Evolutionary conservation across 2,797 vertebrate genomes (phyloP).

Genomic region (Toxotes lorentzi): DNA sequence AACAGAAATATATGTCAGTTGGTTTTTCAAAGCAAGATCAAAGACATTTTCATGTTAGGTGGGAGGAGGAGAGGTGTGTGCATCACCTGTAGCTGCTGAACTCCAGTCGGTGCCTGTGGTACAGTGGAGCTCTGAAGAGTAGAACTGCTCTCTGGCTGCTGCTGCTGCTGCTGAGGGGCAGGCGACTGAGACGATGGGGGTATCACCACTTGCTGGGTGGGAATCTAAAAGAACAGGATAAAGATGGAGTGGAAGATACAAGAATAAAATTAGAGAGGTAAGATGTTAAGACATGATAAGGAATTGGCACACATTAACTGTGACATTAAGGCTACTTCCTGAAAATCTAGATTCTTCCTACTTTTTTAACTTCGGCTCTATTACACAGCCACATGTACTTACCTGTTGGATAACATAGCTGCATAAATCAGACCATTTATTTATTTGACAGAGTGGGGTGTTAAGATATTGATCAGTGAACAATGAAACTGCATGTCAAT

Average conservation of each 20-base stretch:
- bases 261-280: conserved; percentile 3
- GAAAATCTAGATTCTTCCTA: conserved; percentile 30
- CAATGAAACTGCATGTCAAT: background rate
- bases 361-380: background rate
- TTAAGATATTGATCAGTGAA: background rate
- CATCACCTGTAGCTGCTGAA: conserved; percentile 89
- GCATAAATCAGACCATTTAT: conserved; percentile 20
- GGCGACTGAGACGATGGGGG: conserved; percentile 72
- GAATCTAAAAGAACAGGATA: conserved; percentile 50
- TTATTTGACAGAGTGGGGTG: background rate
- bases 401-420: conserved; percentile 50
- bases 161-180: conserved; percentile 67
- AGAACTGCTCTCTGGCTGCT: conserved; percentile 66
- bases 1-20: background rate
- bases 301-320: background rate
- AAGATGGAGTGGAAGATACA: conserved; percentile 16
- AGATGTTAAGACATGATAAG: background rate
- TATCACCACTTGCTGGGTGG: conserved; percentile 71
- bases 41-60: background rate
- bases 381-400: conserved; percentile 48
- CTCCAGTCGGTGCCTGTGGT: conserved; percentile 78
- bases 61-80: background rate
- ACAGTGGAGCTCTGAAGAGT: conserved; percentile 60
- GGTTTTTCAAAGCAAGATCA: background rate
- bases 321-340: conserved; percentile 14